phyloP scores from a whole-genome alignment of 2,888 invertebrate species.

The Geotrupes spiniger region DNA sequence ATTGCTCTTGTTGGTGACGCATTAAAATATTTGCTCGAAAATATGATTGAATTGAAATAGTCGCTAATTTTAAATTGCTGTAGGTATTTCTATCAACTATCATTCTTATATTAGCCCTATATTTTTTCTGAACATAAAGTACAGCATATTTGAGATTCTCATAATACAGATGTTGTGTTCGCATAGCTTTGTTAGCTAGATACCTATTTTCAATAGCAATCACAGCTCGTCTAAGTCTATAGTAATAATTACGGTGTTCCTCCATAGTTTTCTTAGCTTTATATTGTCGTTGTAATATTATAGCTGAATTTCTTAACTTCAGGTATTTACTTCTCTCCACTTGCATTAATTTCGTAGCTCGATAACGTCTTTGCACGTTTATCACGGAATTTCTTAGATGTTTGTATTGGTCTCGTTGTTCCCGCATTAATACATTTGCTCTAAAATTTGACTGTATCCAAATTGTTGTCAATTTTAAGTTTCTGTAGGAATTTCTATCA shows the following conservation, averaged over 20 bases:
- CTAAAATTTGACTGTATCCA: too few species aligned
- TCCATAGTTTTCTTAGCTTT: slow-evolving; percentile 40
- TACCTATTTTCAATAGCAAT: slow-evolving; percentile 54
- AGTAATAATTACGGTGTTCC: slow-evolving; percentile 46
- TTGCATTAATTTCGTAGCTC: slow-evolving; percentile 36
- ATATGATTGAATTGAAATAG: slow-evolving; percentile 39
- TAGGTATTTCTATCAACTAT: slow-evolving; percentile 31
- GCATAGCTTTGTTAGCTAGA: slow-evolving; percentile 50
- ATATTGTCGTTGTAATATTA: slow-evolving; percentile 45
- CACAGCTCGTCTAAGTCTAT: slow-evolving; percentile 42
- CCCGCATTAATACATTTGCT: too few species aligned
- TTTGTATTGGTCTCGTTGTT: too few species aligned
- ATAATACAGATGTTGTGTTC: slow-evolving; percentile 46
- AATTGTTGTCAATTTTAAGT: too few species aligned
- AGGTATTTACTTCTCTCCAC: slow-evolving; percentile 32
- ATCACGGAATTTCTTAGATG: slow-evolving; percentile 29
- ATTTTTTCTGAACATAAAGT: slow-evolving; percentile 25
- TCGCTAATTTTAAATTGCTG: slow-evolving; percentile 38
- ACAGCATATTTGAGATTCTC: slow-evolving; percentile 37
- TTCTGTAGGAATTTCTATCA: too few species aligned
- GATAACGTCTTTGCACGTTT: slow-evolving; percentile 39
- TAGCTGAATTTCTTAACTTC: slow-evolving; percentile 31
- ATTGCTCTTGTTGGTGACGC: too few species aligned
- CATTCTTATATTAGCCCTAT: slow-evolving; percentile 22
- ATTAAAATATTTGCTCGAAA: slow-evolving; percentile 27